These are phyloP conservation scores for Poicephalus gulielmi DNA, from an alignment of 2,113 vertebrate genomes.

Conservation along the genomic window DNA sequence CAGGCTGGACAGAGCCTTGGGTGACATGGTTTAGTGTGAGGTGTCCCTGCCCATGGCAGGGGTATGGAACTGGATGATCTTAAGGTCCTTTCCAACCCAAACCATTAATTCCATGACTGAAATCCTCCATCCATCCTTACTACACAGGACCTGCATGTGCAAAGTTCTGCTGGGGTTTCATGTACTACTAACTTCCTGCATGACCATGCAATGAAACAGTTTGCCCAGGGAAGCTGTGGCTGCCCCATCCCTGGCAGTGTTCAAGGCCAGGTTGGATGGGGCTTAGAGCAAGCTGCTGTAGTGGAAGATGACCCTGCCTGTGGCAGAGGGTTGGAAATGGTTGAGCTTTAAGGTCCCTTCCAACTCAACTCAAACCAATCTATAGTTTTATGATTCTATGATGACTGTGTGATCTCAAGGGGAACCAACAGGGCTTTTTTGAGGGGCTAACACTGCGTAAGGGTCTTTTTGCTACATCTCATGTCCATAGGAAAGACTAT, in stretches of 20 bases:
- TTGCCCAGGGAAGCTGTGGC: background rate
- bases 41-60: background rate
- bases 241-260: background rate
- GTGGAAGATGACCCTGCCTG: background rate
- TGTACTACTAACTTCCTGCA: background rate
- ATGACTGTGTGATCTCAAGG: background rate
- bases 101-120: background rate
- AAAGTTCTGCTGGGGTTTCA: background rate
- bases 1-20: background rate
- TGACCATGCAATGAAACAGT: background rate
- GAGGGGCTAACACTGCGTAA: background rate
- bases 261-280: background rate
- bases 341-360: background rate
- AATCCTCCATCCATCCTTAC: background rate
- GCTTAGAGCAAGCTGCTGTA: background rate
- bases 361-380: background rate
- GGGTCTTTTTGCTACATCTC: background rate
- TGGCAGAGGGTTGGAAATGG: background rate
- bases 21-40: background rate
- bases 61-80: background rate
- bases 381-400: background rate
- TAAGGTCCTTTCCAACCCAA: background rate
- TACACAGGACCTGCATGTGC: background rate
- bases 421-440: background rate
- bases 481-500: background rate